Evolutionary conservation across 53 echinoderm and acorn worm species (phyloP), one percentile per base, ranked within the genome.

Genomic region (Echinarachnius parma): DNA sequence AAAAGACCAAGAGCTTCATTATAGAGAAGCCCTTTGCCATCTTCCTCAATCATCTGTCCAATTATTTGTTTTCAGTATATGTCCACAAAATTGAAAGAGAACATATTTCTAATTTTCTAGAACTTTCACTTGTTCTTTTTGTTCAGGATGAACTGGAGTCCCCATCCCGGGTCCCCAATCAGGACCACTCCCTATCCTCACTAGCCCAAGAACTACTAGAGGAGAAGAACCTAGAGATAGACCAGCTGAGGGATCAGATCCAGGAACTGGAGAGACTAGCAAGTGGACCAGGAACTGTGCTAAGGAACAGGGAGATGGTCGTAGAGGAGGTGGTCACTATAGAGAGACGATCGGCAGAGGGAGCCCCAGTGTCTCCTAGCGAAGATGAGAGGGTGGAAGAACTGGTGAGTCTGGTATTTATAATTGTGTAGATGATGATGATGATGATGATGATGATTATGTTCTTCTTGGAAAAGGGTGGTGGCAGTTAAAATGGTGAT

Each of bases 191-290:
- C 28, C 30, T 81, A 22, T 62, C 68, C n/a, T 20, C 54, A 1
- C 82, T 91, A n/a, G 82, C 84, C 59, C 87, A 95, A 66, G 78
- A 87, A 16, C 85, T 95, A 15, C 63, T 94, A 4, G 90, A 95
- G 13, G 90, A 95, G 74, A 95, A 95, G 80, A 95, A 94, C 83
- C 80, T 80, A 21, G 87, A 95, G 83, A 90, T 95, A 22, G 96
- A 95, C 62, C 87, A 95, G 59, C 84, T 94, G 32, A 85, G 64
- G 34, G 68, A 84, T 21, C 88, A 92, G 75, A 59, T 92, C 29
- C 44, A 59, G 42, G 62, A 85, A 54, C 52, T 75, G 31, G 75
- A 87, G 70, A 81, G 53, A n/a, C n/a, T n/a, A n/a, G n/a, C n/a
- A n/a, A n/a, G n/a, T n/a, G n/a, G 78, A 87, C 50, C 34, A 84